Percentiles rank a stretch among this genome's conserved stretches.
These are phyloP conservation scores for Uloborus diversus DNA, from an alignment of 1,140 invertebrate genomes.

Conservation along the genomic window DNA sequence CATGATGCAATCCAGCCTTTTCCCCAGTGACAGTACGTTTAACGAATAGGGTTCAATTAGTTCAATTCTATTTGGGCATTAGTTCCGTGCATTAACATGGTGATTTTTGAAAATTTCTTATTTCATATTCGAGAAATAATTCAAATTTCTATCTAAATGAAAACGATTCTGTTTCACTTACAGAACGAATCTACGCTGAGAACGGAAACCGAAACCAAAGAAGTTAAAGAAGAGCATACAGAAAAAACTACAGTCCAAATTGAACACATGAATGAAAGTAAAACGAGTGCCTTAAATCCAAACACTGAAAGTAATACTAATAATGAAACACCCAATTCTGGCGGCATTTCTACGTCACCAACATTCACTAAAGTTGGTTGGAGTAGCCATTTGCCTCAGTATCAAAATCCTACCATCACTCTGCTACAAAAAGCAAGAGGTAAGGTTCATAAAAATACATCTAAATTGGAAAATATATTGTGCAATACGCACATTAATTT, in stretches of 20 bases:
- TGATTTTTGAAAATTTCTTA: too few species aligned
- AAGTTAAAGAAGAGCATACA: not conserved
- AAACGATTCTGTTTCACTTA: too few species aligned
- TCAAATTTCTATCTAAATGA: too few species aligned
- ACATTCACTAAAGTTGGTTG: constrained; percentile 29
- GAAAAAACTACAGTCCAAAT: not conserved
- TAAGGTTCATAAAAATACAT: not conserved
- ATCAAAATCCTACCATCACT: constrained; percentile 45
- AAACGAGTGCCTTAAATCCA: too few species aligned
- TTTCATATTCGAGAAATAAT: too few species aligned
- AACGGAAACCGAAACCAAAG: not conserved
- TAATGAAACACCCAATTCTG: not conserved
- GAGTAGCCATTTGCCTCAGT: constrained; percentile 36
- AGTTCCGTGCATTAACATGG: too few species aligned
- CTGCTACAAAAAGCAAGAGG: constrained; percentile 47
- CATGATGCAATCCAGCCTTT: too few species aligned
- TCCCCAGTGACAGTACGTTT: too few species aligned
- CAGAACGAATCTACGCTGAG: not conserved
- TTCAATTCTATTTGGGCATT: too few species aligned
- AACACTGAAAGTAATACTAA: not conserved
- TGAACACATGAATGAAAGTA: too few species aligned
- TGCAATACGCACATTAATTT: not conserved
- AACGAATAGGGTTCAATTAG: too few species aligned
- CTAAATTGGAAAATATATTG: not conserved
- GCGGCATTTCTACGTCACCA: not conserved